Base-by-base conservation (phyloP, 2,888 invertebrate species). In the Dysmachus trigonus region DNA sequence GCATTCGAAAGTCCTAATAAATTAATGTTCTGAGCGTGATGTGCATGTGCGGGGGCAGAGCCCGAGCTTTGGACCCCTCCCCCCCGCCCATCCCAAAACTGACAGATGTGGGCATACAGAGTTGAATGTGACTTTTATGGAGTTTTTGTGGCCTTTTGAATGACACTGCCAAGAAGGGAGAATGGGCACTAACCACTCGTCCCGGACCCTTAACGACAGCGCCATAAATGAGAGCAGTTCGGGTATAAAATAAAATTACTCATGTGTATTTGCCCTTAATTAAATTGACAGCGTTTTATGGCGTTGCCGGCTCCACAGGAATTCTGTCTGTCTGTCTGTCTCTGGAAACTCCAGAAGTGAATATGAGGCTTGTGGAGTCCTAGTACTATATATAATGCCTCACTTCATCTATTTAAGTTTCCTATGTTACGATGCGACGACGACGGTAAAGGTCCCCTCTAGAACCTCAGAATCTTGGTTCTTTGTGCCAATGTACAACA, bases 251-350 rank as follows among this genome's bases (percentile, higher is more conserved):
- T 77, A 77, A 77, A 77, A 77, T 77, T 77, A 77, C 77, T 77
- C 77, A 77, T 77, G 77, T 77, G 77, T 51, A 30, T 47, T 77
- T 77, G 77, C 47, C 77, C 77, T 77, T 77, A 77, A 77, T 77
- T 77, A 77, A 77, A 77, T 77, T 77, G 77, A 77, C 77, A 77
- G 47, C 77, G 15, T 77, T 77, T 77, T 47, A 77, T 77, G 77
- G 77, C n/a, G 77, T 22, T 30, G 47, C 41, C 22, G 47, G 47
- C 47, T 77, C 77, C 77, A n/a, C 47, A 47, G 47, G 77, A 77
- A 77, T 77, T 41, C 18, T 74, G 74, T 74, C 47, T 47, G 47
- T 47, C 76, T 38, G 76, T 76, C 47, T 47, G 47, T 47, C 76
- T 38, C 5, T 76, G 76, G 13, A n/a, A 74, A 47, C n/a, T 47